These are phyloP conservation scores for Odontamblyopus lacepedii DNA, from an alignment of 2,797 vertebrate species.

Conservation along the genomic window DNA sequence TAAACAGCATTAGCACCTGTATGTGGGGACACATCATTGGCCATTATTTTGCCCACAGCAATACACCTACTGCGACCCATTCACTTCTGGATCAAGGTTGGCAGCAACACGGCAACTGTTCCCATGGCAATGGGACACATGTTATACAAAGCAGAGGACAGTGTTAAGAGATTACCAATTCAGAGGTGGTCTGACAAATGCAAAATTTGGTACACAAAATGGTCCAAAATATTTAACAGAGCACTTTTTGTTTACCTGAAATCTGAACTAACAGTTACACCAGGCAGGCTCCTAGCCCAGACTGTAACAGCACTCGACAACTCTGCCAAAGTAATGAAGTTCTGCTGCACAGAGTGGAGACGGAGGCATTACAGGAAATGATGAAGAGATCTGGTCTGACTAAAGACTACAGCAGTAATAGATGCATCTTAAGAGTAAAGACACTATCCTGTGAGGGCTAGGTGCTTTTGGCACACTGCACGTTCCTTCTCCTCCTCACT, in stretches of 20 bases:
- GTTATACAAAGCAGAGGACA: conserved; percentile 25
- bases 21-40: conserved; percentile 39
- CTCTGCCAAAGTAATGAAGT: conserved; percentile 32
- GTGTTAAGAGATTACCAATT: background rate
- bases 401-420: conserved; percentile 12
- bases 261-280: conserved; percentile 6
- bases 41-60: conserved; percentile 30
- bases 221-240: conserved; percentile 33
- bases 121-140: conserved; percentile 58
- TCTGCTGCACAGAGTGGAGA: conserved; percentile 14
- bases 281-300: conserved; percentile 26
- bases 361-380: conserved; percentile 23
- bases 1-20: conserved; percentile 25
- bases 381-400: conserved; percentile 18
- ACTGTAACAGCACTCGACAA: conserved; percentile 34
- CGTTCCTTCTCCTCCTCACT: conserved; percentile 17
- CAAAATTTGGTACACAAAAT: background rate
- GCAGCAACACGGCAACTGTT: conserved; percentile 53
- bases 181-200: background rate
- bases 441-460: conserved; percentile 15
- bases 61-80: conserved; percentile 43
- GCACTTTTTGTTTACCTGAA: conserved; percentile 14
- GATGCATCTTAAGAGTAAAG: conserved; percentile 21
- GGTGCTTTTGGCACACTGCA: conserved; percentile 29
- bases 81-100: conserved; percentile 46